Evolutionary conservation across 2,797 vertebrate genomes (phyloP).

Genomic region (Caiman crocodilus): DNA sequence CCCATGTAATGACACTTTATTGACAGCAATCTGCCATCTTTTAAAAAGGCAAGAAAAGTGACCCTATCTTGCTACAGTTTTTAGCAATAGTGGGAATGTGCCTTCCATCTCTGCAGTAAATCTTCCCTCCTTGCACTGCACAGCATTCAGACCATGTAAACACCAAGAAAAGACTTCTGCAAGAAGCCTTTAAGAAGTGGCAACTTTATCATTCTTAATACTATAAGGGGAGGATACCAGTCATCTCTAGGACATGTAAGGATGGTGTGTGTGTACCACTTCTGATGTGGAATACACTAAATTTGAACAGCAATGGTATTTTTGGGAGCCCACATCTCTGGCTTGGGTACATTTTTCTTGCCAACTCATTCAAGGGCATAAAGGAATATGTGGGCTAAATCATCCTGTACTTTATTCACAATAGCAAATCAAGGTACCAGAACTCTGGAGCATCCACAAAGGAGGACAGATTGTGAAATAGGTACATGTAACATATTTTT

Average conservation of each 20-base stretch:
- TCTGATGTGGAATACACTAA: not conserved
- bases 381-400: not conserved
- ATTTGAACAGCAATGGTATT: not conserved
- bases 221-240: not conserved
- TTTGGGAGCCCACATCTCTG: not conserved
- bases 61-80: not conserved
- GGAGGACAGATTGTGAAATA: too few relatives aligned
- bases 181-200: not conserved
- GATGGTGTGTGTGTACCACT: fast-evolving
- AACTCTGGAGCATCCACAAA: not conserved
- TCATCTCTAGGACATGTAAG: not conserved
- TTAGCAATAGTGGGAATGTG: not conserved
- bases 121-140: not conserved
- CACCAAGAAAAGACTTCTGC: not conserved
- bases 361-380: not conserved
- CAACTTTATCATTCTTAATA: not conserved
- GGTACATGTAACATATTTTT: not conserved
- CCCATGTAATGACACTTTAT: not conserved
- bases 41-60: not conserved
- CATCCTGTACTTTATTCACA: not conserved
- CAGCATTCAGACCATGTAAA: not conserved
- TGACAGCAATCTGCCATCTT: not conserved
- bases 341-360: not conserved
- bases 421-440: not conserved
- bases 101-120: not conserved